Base-by-base conservation (phyloP, 2,113 vertebrate species). In the Percopsis transmontana region DNA sequence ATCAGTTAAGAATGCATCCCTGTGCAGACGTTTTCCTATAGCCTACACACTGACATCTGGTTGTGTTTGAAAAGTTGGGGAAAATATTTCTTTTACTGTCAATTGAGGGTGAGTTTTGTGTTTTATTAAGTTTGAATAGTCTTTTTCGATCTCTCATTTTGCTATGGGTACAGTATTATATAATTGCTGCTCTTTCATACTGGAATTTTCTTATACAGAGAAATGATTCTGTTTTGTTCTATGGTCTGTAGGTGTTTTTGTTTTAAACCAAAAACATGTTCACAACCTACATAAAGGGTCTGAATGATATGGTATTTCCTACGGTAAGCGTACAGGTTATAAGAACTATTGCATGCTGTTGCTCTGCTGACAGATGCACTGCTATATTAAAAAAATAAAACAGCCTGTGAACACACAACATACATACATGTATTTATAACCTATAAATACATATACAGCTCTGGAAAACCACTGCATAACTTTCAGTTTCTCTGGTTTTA, bases 261-360 rank as follows among this genome's bases (percentile, higher is more conserved):
- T 57, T 55, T 10, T 82, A 86, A 88, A 81, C 42, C 80, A 79
- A 88, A 90, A 90, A 84, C 84, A 90, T 91, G 89, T 91, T 91
- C 84, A 79, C 79, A 74, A 41, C 80, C 88, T 89, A 90, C 89
- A 74, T 90, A 90, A 89, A 91, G 89, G 87, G 80, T 91, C 89
- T 91, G 83, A 91, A 90, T 91, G 89, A 91, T 90, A 80, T 91
- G 89, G 88, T 91, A 78, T 89, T 88, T 90, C 70, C 89, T 23
- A 90, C 87, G 89, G 89, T 91, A 91, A 89, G 88, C 80, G 61
- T 72, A 73, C 69, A 70, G 79, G 80, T 79, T 77, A 63, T 68
- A 74, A 63, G 79, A 76, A 55, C 81, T 71, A 40, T 47, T 87
- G 88, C 85, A 90, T 88, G 89, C 64, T 68, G 67, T 68, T 81